Percentiles rank a stretch among this genome's conserved stretches.
Conservation (phyloP, 2,888 invertebrate genomes). For the Heliconius cydno region DNA sequence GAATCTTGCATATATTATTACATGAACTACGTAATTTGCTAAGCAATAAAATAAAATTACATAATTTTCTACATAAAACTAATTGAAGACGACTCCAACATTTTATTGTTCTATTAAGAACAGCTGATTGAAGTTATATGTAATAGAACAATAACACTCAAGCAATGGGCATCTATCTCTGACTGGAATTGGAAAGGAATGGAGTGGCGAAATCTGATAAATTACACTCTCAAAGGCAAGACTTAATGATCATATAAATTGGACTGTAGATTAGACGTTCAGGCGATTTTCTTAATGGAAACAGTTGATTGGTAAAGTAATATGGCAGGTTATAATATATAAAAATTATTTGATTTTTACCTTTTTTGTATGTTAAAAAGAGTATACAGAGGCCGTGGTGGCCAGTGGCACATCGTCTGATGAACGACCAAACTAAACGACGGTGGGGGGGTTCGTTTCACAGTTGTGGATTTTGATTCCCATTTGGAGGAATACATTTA, state of each 20-base stretch:
- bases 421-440: too few relatives aligned
- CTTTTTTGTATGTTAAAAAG: too few relatives aligned
- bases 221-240: constrained; percentile 25
- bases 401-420: neutral
- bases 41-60: neutral
- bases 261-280: constrained; percentile 24
- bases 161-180: constrained; percentile 31
- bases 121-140: constrained; percentile 24
- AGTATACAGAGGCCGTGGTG: neutral
- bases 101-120: constrained; percentile 23
- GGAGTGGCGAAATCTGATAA: constrained; percentile 33
- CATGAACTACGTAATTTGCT: neutral
- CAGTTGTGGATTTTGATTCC: neutral
- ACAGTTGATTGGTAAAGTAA: constrained; percentile 7
- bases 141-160: constrained; percentile 27
- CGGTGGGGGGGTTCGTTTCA: neutral
- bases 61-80: constrained; percentile 3
- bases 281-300: constrained; percentile 16
- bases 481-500: neutral
- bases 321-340: constrained; percentile 5
- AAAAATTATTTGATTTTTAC: neutral
- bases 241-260: constrained; percentile 32
- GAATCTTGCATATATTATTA: neutral
- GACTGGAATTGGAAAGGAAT: constrained; percentile 31
- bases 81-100: constrained; percentile 12